Conservation (phyloP, 1,140 invertebrate genomes). For the Aphaenogaster ashmeadi region DNA sequence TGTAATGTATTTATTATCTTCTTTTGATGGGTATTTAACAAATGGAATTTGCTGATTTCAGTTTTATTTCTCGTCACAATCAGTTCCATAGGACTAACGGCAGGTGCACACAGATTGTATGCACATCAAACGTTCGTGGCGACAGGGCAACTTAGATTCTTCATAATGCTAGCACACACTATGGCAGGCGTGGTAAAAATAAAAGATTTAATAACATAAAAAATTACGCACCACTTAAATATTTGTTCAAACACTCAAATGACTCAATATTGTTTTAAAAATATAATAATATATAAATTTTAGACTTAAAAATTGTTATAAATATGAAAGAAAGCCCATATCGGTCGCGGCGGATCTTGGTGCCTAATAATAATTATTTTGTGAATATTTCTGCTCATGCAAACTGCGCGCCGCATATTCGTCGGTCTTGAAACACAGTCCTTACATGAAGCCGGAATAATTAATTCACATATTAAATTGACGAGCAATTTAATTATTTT, state of each 20-base stretch:
- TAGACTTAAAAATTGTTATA: no score
- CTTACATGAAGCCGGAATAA: no score
- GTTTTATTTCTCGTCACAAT: slow-evolving; percentile 88
- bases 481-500: no score
- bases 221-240: not conserved
- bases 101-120: slow-evolving; percentile 97
- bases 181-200: slow-evolving; percentile 93
- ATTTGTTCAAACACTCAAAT: not conserved
- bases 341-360: no score
- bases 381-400: no score
- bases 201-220: not conserved
- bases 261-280: not conserved
- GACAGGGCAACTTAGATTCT: slow-evolving; percentile 90
- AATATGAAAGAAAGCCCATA: no score
- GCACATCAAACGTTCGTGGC: slow-evolving; percentile 95
- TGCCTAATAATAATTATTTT: no score
- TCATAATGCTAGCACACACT: slow-evolving; percentile 92
- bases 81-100: slow-evolving; percentile 92
- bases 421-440: no score
- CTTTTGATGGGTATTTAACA: not conserved
- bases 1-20: slow-evolving; percentile 15
- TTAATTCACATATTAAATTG: no score
- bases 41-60: slow-evolving; percentile 81
- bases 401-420: no score
- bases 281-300: not conserved